Percentiles rank a stretch among this genome's conserved stretches.
Evolutionary conservation across 2,113 vertebrate species (phyloP).

Genomic region (Sinocyclocheilus grahami): DNA sequence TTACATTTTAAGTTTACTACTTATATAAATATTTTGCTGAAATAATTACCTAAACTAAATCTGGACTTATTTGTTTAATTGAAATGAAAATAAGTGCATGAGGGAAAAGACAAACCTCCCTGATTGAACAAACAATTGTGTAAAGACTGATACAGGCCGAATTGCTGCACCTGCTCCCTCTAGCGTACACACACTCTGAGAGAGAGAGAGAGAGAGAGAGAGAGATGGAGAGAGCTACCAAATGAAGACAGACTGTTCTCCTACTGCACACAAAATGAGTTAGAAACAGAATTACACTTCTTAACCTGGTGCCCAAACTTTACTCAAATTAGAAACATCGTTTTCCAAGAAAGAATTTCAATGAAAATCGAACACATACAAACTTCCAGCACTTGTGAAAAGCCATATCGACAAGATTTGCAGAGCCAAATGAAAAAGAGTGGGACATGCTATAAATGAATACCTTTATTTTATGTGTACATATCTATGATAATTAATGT

Average conservation of each 20-base stretch:
- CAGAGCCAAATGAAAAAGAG: background rate
- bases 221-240: background rate
- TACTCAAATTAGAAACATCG: background rate
- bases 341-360: background rate
- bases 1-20: background rate
- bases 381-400: background rate
- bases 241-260: background rate
- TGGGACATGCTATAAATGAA: background rate
- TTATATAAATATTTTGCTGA: too few species aligned
- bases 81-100: background rate
- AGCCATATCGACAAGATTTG: background rate
- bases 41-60: background rate
- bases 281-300: background rate
- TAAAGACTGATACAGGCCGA: background rate
- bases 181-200: constrained; percentile 1
- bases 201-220: too few species aligned
- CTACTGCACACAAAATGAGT: background rate
- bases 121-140: background rate
- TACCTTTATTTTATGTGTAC: background rate
- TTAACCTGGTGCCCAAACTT: background rate
- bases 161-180: constrained; percentile 50
- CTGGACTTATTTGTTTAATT: background rate
- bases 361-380: background rate
- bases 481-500: background rate
- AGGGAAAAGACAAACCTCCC: background rate